phyloP scores from a whole-genome alignment of 2,888 invertebrate species.

The Girardia tigrina region DNA sequence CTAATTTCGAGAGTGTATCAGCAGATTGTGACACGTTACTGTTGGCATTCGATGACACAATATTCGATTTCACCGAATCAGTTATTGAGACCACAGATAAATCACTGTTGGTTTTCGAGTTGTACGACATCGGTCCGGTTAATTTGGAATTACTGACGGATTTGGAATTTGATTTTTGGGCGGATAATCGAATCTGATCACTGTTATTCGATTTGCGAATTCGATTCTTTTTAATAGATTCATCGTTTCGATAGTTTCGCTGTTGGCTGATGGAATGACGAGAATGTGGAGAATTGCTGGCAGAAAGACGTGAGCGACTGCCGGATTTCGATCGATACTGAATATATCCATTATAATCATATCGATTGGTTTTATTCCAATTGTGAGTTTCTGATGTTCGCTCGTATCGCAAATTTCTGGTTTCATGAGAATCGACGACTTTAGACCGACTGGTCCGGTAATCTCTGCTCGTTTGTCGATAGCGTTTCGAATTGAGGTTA shows the following conservation, averaged over 20 bases:
- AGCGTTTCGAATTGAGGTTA: background rate
- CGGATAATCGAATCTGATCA: background rate
- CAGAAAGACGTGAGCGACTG: background rate
- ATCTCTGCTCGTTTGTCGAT: background rate
- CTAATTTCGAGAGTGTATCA: slow-evolving; percentile 25
- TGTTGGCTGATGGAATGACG: background rate
- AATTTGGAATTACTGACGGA: background rate
- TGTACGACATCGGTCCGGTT: background rate
- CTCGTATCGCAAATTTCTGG: background rate
- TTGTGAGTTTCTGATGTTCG: background rate
- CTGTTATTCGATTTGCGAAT: background rate
- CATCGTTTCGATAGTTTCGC: background rate
- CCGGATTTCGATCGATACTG: background rate
- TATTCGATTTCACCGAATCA: background rate
- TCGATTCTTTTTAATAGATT: background rate
- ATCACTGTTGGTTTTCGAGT: background rate
- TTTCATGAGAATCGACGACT: background rate
- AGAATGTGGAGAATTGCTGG: background rate
- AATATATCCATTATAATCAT: background rate
- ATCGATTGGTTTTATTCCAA: background rate
- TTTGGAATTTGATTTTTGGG: background rate
- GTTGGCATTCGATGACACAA: background rate
- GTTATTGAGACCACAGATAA: background rate
- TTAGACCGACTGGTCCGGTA: background rate
- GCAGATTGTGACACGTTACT: background rate